Percentiles rank a stretch among this genome's conserved stretches.
phyloP scores from a whole-genome alignment of 64 coral and sea anemone genomes.

The Pocillopora damicornis region DNA sequence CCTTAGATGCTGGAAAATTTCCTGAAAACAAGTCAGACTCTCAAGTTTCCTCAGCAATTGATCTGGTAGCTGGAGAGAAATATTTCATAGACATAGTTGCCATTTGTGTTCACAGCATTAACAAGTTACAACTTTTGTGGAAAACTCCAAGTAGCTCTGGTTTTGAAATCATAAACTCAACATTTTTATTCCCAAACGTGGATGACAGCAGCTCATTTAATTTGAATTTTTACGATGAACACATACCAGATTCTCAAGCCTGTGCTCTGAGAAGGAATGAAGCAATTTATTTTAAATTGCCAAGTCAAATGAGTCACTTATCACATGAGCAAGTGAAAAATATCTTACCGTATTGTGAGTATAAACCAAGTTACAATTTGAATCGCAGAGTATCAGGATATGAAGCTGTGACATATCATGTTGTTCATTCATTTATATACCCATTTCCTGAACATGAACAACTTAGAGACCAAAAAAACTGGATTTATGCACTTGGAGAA shows the following conservation, averaged over 20 bases:
- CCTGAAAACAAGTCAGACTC: neutral
- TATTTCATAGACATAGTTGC: conserved; percentile 37
- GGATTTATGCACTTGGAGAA: conserved; percentile 25
- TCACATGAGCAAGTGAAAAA: neutral
- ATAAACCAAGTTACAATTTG: conserved; percentile 46
- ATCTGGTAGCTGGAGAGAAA: conserved; percentile 3
- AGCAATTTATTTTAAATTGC: neutral
- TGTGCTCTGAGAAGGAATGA: neutral
- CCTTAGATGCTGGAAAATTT: neutral
- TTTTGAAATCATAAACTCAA: neutral
- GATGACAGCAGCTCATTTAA: neutral
- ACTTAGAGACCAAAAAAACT: conserved; percentile 1
- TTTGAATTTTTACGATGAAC: neutral
- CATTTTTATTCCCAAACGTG: neutral
- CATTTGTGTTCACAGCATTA: neutral
- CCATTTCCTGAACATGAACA: conserved; percentile 20
- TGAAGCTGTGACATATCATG: neutral
- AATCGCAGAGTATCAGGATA: conserved; percentile 3
- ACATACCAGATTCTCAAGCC: neutral
- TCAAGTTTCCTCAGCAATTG: neutral
- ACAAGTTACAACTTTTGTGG: conserved; percentile 36
- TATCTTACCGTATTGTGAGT: conserved; percentile 32
- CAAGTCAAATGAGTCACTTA: neutral
- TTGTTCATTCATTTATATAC: conserved; percentile 34
- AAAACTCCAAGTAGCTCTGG: neutral